phyloP scores from a whole-genome alignment of 1,140 invertebrate species.

The Homarus americanus region DNA sequence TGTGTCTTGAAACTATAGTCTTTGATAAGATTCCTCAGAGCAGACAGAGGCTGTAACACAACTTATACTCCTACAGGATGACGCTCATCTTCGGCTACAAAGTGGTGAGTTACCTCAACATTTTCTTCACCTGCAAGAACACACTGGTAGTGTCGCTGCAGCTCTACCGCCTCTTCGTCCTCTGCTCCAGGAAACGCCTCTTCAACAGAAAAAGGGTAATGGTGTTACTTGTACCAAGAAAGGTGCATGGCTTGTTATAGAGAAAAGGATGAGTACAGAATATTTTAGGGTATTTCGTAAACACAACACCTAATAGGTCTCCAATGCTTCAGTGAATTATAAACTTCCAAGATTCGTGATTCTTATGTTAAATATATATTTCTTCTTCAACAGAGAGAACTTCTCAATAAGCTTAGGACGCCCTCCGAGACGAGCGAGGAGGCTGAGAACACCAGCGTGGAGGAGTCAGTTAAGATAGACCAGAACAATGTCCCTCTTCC shows the following conservation, averaged over 20 bases:
- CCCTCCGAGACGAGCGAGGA: not conserved
- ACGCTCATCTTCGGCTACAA: conserved; percentile 75
- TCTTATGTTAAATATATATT: not conserved
- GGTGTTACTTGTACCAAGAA: not conserved
- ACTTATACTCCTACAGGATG: conserved; percentile 63
- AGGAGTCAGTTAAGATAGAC: not conserved
- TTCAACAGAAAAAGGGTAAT: conserved; percentile 20
- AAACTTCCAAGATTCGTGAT: not conserved
- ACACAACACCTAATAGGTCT: too few species aligned
- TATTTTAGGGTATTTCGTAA: too few species aligned
- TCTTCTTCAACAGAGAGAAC: conserved; percentile 19
- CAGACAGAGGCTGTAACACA: too few species aligned
- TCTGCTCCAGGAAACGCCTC: conserved; percentile 67
- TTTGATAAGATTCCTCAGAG: too few species aligned
- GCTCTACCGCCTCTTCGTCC: conserved; percentile 78
- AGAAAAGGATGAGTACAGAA: not conserved
- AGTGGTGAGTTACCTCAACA: conserved; percentile 79
- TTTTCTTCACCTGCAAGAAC: conserved; percentile 81
- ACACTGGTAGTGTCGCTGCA: conserved; percentile 79
- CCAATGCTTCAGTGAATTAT: not conserved
- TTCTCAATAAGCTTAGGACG: not conserved
- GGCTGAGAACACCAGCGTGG: not conserved
- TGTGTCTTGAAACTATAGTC: too few species aligned
- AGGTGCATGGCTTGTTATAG: not conserved
- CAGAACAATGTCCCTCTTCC: too few species aligned